Evolutionary conservation across 2,888 invertebrate species (phyloP).

Genomic region (Aphidius colemani): DNA sequence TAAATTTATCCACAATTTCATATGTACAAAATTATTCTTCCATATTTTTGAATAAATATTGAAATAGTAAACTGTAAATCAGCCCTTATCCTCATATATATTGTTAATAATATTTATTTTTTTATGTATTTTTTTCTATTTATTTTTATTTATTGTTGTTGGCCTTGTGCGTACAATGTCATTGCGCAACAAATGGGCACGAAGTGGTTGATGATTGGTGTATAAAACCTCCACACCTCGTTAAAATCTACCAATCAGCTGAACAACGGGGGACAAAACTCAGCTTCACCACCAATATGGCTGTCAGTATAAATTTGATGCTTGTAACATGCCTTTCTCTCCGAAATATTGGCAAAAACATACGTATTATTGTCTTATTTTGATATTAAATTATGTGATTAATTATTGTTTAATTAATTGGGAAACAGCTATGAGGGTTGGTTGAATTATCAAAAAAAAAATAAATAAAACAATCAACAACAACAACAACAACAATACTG

Average conservation of each 20-base stretch:
- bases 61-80: no score
- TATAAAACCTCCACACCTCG: neutral
- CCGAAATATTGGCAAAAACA: slow-evolving; percentile 70
- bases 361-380: slow-evolving; percentile 64
- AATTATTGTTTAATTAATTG: slow-evolving; percentile 63
- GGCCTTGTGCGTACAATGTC: no score
- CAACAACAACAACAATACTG: neutral
- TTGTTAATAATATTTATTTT: no score
- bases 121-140: no score
- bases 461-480: neutral
- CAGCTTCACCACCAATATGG: slow-evolving; percentile 87
- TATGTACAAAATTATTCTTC: no score
- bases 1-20: no score
- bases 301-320: slow-evolving; percentile 98
- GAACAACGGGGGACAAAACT: slow-evolving; percentile 76
- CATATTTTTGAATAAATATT: no score
- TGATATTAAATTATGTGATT: slow-evolving; percentile 62
- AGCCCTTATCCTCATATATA: no score
- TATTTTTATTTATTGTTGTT: no score
- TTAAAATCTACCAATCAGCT: slow-evolving; percentile 67
- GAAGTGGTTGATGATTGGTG: slow-evolving; percentile 13
- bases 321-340: slow-evolving; percentile 84
- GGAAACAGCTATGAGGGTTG: slow-evolving; percentile 64
- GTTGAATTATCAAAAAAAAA: slow-evolving; percentile 40
- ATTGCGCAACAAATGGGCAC: neutral